Conservation (phyloP, 2,888 invertebrate genomes). For the Dolichomitus sp. region DNA sequence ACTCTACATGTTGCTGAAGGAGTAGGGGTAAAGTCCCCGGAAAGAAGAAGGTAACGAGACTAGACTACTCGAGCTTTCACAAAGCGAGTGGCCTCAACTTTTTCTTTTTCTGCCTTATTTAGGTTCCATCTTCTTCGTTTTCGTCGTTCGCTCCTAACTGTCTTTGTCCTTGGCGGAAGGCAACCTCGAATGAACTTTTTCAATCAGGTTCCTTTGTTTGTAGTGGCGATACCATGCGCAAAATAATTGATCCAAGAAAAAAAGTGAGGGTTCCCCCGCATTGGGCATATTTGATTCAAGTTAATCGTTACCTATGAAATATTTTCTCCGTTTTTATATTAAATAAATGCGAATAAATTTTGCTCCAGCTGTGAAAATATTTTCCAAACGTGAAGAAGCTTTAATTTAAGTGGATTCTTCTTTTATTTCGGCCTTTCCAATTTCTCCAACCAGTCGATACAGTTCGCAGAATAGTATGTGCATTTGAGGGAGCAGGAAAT, state of each 20-base stretch:
- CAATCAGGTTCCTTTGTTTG: slow-evolving; percentile 3
- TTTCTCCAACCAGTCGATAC: slow-evolving; percentile 4
- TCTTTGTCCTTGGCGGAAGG: background rate
- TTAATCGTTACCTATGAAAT: background rate
- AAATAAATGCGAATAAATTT: background rate
- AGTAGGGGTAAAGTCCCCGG: slow-evolving; percentile 57
- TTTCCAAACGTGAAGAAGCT: background rate
- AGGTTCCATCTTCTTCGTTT: background rate
- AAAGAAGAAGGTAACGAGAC: slow-evolving; percentile 72
- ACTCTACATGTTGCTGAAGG: slow-evolving; percentile 39
- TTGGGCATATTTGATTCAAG: background rate
- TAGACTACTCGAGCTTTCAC: slow-evolving; percentile 70
- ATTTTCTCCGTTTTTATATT: background rate
- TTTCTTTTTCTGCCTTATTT: background rate
- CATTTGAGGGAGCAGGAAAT: slow-evolving; percentile 34
- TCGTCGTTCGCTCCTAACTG: background rate
- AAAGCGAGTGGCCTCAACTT: slow-evolving; percentile 74
- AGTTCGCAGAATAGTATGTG: slow-evolving; percentile 8
- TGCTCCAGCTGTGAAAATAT: background rate
- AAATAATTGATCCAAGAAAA: background rate
- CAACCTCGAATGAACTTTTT: background rate
- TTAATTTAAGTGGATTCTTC: background rate
- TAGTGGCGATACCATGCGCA: background rate
- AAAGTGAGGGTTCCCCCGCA: background rate
- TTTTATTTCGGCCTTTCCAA: background rate